A percentile compares a stretch with the other conserved stretches of the same genome.
phyloP scores from a whole-genome alignment of 2,113 vertebrate genomes.

The Plotosus lineatus region DNA sequence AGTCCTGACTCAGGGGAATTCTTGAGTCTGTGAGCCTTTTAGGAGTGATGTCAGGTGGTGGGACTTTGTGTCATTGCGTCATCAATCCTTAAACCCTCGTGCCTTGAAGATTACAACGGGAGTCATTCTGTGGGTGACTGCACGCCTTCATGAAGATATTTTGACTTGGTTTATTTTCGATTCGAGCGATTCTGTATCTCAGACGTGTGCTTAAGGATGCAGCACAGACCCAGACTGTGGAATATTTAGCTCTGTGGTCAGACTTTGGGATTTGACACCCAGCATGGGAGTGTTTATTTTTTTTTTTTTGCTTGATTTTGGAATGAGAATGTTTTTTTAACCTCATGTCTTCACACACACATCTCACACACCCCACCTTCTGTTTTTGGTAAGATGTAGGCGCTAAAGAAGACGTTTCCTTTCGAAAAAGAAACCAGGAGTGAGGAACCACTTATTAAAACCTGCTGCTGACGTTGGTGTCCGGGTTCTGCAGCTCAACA shows the following conservation, averaged over 20 bases:
- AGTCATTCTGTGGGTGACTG: background rate
- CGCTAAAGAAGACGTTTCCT: conserved; percentile 27
- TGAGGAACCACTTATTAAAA: conserved; percentile 26
- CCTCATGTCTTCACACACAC: conserved; percentile 12
- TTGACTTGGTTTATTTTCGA: conserved; percentile 15
- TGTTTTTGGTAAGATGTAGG: conserved; percentile 8
- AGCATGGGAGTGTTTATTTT: conserved; percentile 30
- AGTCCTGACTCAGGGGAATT: background rate
- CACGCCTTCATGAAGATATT: background rate
- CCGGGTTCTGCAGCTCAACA: conserved; percentile 1
- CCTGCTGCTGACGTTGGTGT: background rate
- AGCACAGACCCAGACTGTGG: background rate
- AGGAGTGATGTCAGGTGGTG: background rate
- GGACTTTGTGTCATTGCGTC: no score
- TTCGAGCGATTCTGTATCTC: conserved; percentile 34
- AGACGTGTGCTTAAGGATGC: conserved; percentile 25
- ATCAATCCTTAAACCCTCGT: background rate
- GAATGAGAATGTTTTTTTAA: background rate
- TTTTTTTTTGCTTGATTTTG: conserved; percentile 30
- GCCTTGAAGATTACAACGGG: background rate
- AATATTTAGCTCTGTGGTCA: conserved; percentile 49
- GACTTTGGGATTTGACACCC: conserved; percentile 37
- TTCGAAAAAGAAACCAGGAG: background rate
- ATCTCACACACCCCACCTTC: conserved; percentile 4
- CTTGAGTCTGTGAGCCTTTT: background rate